These are phyloP conservation scores for Digitonthophagus gazella DNA, from an alignment of 2,888 invertebrate genomes.

Conservation along the genomic window DNA sequence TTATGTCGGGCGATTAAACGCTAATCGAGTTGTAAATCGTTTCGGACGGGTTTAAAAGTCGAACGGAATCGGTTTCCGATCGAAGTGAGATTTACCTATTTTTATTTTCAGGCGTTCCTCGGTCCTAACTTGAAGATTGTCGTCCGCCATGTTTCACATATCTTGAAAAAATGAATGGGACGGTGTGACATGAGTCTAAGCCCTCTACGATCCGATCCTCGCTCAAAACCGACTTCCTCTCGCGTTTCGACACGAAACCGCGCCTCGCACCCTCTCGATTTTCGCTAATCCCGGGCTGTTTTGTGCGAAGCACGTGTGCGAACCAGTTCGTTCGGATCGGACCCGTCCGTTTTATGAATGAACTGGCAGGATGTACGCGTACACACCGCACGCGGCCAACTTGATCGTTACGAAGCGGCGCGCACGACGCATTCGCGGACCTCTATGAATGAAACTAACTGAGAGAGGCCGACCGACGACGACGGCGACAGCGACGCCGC, in stretches of 20 bases:
- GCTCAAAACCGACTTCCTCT: conserved; percentile 10
- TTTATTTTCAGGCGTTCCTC: conserved; percentile 92
- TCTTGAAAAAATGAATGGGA: conserved; percentile 49
- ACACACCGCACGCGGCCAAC: conserved; percentile 36
- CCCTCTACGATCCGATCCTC: conserved; percentile 5
- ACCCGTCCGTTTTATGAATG: conserved; percentile 44
- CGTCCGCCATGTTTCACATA: conserved; percentile 87
- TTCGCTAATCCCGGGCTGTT: not conserved
- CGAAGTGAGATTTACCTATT: conserved; percentile 70
- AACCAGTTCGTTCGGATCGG: conserved; percentile 20
- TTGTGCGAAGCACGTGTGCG: conserved; percentile 33
- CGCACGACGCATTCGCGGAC: conserved; percentile 20
- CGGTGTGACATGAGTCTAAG: conserved; percentile 45
- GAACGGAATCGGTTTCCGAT: not conserved
- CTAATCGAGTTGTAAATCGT: no score
- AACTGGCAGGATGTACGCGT: conserved; percentile 39
- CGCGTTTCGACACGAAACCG: not conserved
- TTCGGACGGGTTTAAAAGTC: conserved; percentile 6
- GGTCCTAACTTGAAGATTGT: conserved; percentile 85
- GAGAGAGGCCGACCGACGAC: not conserved
- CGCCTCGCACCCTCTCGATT: not conserved
- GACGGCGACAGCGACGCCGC: not conserved
- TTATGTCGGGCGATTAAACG: no score
- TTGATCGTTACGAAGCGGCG: not conserved
- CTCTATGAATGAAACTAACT: conserved; percentile 1